A percentile compares a stretch with the other conserved stretches of the same genome.
These are phyloP conservation scores for Metallyticus violacea DNA, from an alignment of 2,888 invertebrate genomes.

Conservation along the genomic window DNA sequence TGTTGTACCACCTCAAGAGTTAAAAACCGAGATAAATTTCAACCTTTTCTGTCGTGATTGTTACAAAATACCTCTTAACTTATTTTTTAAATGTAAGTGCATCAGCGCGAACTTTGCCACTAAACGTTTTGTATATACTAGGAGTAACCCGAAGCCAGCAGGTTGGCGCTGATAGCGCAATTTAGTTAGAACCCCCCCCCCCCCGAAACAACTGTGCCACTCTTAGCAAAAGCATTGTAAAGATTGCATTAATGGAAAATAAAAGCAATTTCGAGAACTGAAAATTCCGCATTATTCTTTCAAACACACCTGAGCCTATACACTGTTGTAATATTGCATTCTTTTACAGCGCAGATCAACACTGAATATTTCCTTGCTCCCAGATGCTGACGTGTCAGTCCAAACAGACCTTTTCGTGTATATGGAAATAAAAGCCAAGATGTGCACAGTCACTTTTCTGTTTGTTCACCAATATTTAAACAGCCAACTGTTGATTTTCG, in stretches of 20 bases:
- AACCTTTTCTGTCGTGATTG: not conserved
- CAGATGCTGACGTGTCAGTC: not conserved
- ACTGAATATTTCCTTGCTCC: not conserved
- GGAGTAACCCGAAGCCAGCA: not conserved
- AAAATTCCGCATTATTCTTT: not conserved
- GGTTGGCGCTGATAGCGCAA: not conserved
- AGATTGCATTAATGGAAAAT: not conserved
- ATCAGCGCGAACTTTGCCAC: not conserved
- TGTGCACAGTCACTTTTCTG: not conserved
- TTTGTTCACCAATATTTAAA: constrained; percentile 2
- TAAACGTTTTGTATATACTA: not conserved
- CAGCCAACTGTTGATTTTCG: not conserved
- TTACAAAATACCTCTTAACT: not conserved
- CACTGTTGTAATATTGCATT: not conserved
- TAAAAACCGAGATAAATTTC: no score
- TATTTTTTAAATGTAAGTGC: not conserved
- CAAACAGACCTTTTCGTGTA: not conserved
- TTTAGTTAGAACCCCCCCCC: not conserved
- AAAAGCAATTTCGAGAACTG: not conserved
- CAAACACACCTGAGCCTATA: not conserved
- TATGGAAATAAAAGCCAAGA: not conserved
- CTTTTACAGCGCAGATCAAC: not conserved
- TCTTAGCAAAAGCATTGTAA: not conserved
- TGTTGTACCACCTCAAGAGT: not conserved
- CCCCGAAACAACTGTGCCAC: not conserved